phyloP scores from a whole-genome alignment of 1,140 invertebrate species.

The Tachypleus tridentatus region DNA sequence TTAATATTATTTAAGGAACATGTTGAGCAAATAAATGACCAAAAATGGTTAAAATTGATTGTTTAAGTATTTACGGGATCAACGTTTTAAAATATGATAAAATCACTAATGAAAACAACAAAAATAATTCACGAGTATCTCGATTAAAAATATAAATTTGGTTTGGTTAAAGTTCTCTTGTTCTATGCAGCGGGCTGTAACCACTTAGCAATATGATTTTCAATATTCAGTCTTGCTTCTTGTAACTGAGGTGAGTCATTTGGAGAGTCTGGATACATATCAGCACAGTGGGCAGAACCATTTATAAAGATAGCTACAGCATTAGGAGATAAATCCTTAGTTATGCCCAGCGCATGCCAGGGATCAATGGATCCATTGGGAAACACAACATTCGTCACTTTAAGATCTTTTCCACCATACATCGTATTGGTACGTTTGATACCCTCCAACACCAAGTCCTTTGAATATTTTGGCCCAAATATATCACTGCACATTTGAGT shows the following conservation, averaged over 20 bases:
- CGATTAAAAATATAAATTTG: too few relatives aligned
- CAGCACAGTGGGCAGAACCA: constrained; percentile 36
- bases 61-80: too few relatives aligned
- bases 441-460: constrained; percentile 43
- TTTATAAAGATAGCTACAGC: constrained; percentile 31
- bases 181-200: constrained; percentile 1
- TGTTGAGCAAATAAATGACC: too few relatives aligned
- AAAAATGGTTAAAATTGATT: too few relatives aligned
- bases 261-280: constrained; percentile 33
- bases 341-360: constrained; percentile 66
- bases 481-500: constrained; percentile 69
- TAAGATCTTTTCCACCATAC: constrained; percentile 61
- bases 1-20: too few relatives aligned
- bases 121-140: too few relatives aligned
- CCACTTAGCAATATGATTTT: constrained; percentile 29
- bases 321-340: constrained; percentile 24
- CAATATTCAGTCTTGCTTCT: constrained; percentile 28
- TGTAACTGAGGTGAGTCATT: constrained; percentile 27
- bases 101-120: too few relatives aligned
- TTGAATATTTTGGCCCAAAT: constrained; percentile 50
- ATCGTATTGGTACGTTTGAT: constrained; percentile 58
- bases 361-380: constrained; percentile 85
- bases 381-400: constrained; percentile 61
- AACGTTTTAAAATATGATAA: too few relatives aligned
- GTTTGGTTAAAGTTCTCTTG: too few relatives aligned